Percentiles rank a stretch among this genome's conserved stretches.
Evolutionary conservation across 2,888 invertebrate species (phyloP).

Genomic region (Amiota minor): DNA sequence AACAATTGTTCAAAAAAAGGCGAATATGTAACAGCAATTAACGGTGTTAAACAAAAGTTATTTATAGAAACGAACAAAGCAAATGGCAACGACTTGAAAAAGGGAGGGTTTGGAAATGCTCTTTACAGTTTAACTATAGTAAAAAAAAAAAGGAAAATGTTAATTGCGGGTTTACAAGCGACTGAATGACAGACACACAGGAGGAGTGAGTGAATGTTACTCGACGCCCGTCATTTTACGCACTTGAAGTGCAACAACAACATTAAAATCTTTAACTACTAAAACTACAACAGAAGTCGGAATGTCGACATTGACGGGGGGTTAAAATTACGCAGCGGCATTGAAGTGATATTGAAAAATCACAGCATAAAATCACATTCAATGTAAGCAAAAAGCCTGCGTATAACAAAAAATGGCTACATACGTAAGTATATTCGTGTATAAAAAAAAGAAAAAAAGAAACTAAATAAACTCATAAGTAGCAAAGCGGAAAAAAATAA

Average conservation of each 20-base stretch:
- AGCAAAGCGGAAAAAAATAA: slow-evolving; percentile 10
- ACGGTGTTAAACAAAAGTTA: slow-evolving; percentile 68
- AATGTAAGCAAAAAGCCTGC: not conserved
- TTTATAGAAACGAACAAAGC: slow-evolving; percentile 38
- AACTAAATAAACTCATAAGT: slow-evolving; percentile 19
- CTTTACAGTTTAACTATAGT: slow-evolving; percentile 26
- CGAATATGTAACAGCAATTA: slow-evolving; percentile 65
- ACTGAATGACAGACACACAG: slow-evolving; percentile 51
- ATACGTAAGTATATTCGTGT: not conserved
- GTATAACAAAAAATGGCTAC: slow-evolving; percentile 45
- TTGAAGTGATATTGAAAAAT: slow-evolving; percentile 26
- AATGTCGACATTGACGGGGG: slow-evolving; percentile 4
- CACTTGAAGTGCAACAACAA: slow-evolving; percentile 56
- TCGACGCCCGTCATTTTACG: slow-evolving; percentile 49
- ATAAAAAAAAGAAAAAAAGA: slow-evolving; percentile 31
- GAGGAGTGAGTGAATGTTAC: slow-evolving; percentile 31
- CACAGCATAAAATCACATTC: slow-evolving; percentile 47
- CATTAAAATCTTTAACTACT: not conserved
- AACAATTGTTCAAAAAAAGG: slow-evolving; percentile 29
- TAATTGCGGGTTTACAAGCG: slow-evolving; percentile 66
- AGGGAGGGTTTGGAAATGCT: slow-evolving; percentile 26
- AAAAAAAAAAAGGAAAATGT: slow-evolving; percentile 40
- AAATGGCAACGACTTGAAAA: slow-evolving; percentile 37
- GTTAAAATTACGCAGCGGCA: slow-evolving; percentile 45
- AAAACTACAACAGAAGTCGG: not conserved